These are phyloP conservation scores for Campylorhamphus procurvoides DNA, from an alignment of 2,113 vertebrate genomes.

Conservation along the genomic window DNA sequence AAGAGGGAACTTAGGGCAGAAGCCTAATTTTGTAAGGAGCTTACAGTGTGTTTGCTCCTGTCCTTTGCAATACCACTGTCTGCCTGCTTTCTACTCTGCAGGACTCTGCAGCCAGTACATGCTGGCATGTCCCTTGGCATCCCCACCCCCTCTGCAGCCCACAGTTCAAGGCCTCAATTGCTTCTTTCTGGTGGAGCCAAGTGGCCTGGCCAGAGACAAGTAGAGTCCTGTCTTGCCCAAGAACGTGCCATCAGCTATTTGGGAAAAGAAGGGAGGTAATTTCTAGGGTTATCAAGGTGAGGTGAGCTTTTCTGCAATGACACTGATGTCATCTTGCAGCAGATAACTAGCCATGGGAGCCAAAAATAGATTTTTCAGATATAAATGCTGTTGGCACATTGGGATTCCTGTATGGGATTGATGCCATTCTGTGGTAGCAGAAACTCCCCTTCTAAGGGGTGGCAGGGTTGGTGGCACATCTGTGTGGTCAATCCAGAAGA, in stretches of 20 bases:
- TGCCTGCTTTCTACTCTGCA: not conserved
- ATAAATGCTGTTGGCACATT: not conserved
- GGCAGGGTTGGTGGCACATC: not conserved
- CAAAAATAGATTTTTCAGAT: not conserved
- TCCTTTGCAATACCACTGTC: not conserved
- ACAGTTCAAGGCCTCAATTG: not conserved
- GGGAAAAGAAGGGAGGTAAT: not conserved
- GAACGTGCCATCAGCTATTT: not conserved
- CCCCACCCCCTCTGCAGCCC: no score
- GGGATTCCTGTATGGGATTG: not conserved
- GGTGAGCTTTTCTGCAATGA: not conserved
- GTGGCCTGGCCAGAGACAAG: not conserved
- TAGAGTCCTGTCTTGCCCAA: not conserved
- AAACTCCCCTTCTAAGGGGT: not conserved
- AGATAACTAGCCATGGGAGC: not conserved
- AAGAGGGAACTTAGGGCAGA: not conserved
- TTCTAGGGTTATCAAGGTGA: not conserved
- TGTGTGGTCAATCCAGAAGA: not conserved
- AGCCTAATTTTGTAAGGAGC: not conserved
- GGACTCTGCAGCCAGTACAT: not conserved
- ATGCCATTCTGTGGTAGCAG: not conserved
- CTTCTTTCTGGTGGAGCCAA: not conserved
- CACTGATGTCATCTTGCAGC: not conserved
- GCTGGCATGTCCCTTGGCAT: rapidly evolving
- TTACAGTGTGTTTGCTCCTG: not conserved